Percentiles rank a stretch among this genome's conserved stretches.
These are phyloP conservation scores for Philhelius pedissequus DNA, from an alignment of 2,888 invertebrate species.

Conservation along the genomic window DNA sequence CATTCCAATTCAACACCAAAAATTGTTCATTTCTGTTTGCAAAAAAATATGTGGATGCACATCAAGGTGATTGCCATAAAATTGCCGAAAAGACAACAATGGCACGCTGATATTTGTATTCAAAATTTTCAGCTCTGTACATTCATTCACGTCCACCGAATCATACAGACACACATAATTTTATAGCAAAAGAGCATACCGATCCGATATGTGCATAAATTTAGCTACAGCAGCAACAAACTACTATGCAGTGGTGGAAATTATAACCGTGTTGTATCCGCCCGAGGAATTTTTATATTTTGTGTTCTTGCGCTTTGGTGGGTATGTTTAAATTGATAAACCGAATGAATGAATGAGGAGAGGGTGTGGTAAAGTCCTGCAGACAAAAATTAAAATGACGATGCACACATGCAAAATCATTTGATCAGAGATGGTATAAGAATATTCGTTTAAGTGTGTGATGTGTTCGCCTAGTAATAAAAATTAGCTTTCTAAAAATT, in stretches of 20 bases:
- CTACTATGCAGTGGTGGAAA: background rate
- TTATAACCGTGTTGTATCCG: background rate
- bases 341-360: background rate
- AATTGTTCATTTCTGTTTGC: constrained; percentile 19
- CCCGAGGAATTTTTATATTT: background rate
- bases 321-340: constrained; percentile 16
- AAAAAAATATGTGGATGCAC: constrained; percentile 18
- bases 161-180: background rate
- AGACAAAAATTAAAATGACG: background rate
- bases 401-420: background rate
- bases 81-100: constrained; percentile 23
- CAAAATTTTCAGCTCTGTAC: constrained; percentile 1
- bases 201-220: no score
- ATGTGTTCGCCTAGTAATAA: no score
- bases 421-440: background rate
- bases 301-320: background rate
- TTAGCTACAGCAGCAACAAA: background rate
- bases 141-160: constrained; percentile 8
- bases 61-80: constrained; percentile 41
- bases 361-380: background rate
- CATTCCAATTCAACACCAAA: constrained; percentile 14
- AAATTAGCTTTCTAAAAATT: no score
- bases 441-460: no score
- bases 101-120: background rate
- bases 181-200: background rate